Evolutionary conservation across 2,888 invertebrate genomes (phyloP), one percentile per base, ranked within the genome.

Genomic region (Cheilosia variabilis): DNA sequence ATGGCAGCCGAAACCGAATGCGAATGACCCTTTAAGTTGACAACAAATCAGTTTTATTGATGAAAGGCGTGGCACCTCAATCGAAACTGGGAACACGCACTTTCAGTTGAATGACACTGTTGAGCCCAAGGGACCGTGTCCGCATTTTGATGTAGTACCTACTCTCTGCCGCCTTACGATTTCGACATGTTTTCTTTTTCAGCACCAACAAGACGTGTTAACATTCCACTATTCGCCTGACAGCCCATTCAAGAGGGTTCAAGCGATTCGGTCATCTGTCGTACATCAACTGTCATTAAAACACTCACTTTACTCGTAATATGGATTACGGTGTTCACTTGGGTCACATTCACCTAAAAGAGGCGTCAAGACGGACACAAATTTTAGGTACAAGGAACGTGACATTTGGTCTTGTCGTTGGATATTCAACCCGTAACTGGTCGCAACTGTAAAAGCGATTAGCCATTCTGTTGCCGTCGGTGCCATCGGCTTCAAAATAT

Each of bases 241-340:
- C 83, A 79, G 68, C 34, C 68, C 41, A 66, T 68, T 68, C 68
- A 55, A 66, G 66, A 50, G 72, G 37, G 50, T 62, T 68, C 68
- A 53, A 52, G 47, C 52, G 45, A 45, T 60, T 55, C 55, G 45
- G 37, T 82, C 69, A 82, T 71, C 76, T 76, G 65, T 65, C 69
- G 65, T 41, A 77, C 62, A 73, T 60, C 43, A 73, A 37, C 41
- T 58, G 84, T 84, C 84, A 79, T 69, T 75, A 57, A 66, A 52
- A 27, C 6, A 52, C 60, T 76, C 76, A 66, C 43, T 80, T 22
- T 60, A 52, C 55, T 55, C 19, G 68, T 68, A 55, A 68, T 34
- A 47, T 17, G 2, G 37, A 41, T 22, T 62, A 37, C 9, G 31
- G 19, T 41, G 50, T 58, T 75, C 47, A 50, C n/a, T 57, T 65